Percentiles rank a stretch among this genome's conserved stretches.
These are phyloP conservation scores for Manduca sexta DNA, from an alignment of 1,140 invertebrate genomes.

Conservation along the genomic window DNA sequence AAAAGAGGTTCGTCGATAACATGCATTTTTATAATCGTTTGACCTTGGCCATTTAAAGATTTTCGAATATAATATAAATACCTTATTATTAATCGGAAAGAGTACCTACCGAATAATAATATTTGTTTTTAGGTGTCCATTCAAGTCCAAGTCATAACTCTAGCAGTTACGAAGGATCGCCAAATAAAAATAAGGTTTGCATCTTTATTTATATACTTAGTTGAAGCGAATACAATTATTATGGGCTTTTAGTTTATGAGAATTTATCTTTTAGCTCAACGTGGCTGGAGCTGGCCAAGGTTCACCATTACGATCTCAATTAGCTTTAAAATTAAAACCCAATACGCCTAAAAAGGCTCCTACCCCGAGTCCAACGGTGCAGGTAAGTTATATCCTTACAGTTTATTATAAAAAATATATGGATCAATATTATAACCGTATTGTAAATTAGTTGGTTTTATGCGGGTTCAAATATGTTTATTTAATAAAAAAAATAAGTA, in stretches of 20 bases:
- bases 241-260: not conserved
- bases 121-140: conserved; percentile 38
- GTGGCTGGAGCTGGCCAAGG: conserved; percentile 74
- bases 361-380: conserved; percentile 65
- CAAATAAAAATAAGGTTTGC: conserved; percentile 63
- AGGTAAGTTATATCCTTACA: conserved; percentile 36
- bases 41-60: too few species aligned
- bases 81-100: too few species aligned
- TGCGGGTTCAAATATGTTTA: too few species aligned
- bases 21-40: not conserved
- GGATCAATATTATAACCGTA: too few species aligned
- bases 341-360: conserved; percentile 69
- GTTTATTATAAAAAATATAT: too few species aligned
- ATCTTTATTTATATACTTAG: not conserved
- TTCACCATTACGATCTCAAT: conserved; percentile 76
- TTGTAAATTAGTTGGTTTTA: too few species aligned
- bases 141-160: conserved; percentile 54
- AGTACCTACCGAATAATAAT: too few species aligned
- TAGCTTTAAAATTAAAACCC: conserved; percentile 77
- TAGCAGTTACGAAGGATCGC: conserved; percentile 57
- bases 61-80: too few species aligned
- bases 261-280: conserved; percentile 40
- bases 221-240: not conserved
- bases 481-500: too few species aligned
- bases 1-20: conserved; percentile 55